These are phyloP conservation scores for Drosophila meridiana DNA, from an alignment of 2,888 invertebrate genomes.

Conservation along the genomic window DNA sequence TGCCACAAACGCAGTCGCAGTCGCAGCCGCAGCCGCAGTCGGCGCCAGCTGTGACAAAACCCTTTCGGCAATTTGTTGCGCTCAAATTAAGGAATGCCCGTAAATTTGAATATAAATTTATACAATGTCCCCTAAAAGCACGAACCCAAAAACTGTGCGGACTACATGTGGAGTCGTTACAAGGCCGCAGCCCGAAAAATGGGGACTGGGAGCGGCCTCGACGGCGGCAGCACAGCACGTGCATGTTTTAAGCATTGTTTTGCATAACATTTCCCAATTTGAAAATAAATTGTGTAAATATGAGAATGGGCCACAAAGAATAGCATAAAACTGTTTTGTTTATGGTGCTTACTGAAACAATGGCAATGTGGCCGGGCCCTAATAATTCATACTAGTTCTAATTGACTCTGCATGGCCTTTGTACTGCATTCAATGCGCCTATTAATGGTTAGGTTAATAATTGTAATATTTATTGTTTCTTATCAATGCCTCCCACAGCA, in stretches of 20 bases:
- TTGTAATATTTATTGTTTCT: not conserved
- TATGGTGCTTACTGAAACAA: slow-evolving; percentile 25
- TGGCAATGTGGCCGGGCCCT: slow-evolving; percentile 6
- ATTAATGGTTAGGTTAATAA: not conserved
- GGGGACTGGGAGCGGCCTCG: not conserved
- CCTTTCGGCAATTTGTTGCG: slow-evolving; percentile 59
- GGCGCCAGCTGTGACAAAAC: slow-evolving; percentile 35
- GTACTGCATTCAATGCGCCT: not conserved
- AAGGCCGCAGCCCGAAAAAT: slow-evolving; percentile 6
- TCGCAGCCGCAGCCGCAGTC: not conserved
- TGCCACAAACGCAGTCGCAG: slow-evolving; percentile 1
- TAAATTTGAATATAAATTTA: slow-evolving; percentile 78
- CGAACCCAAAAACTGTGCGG: slow-evolving; percentile 14
- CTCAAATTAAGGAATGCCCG: slow-evolving; percentile 70
- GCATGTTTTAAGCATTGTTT: slow-evolving; percentile 50
- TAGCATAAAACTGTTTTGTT: slow-evolving; percentile 23
- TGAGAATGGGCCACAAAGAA: slow-evolving; percentile 14
- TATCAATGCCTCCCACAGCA: slow-evolving; percentile 85
- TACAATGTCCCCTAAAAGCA: slow-evolving; percentile 45
- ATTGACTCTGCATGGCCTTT: slow-evolving; percentile 16
- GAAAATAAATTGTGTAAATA: slow-evolving; percentile 34
- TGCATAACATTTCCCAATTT: slow-evolving; percentile 56
- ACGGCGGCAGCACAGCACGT: slow-evolving; percentile 46
- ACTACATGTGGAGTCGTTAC: slow-evolving; percentile 28
- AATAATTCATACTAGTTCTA: slow-evolving; percentile 13